Evolutionary conservation across 2,113 vertebrate genomes (phyloP).

Genomic region (Hippolais icterina): DNA sequence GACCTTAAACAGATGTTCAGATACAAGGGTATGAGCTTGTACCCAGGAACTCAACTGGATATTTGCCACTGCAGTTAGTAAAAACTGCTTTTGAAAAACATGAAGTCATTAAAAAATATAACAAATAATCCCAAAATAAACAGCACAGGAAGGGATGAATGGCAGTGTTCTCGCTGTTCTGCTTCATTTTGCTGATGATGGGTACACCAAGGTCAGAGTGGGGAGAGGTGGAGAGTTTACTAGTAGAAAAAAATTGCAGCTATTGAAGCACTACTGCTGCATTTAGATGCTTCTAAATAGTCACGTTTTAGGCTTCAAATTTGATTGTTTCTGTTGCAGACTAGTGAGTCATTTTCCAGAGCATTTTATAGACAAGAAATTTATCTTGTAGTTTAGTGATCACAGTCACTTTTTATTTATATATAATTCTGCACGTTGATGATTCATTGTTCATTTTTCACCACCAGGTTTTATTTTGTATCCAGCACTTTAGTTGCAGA

Average conservation of each 20-base stretch:
- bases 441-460: background rate
- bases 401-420: background rate
- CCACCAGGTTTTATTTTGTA: background rate
- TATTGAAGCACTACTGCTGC: background rate
- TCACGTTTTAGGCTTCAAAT: background rate
- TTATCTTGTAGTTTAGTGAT: background rate
- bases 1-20: conserved; percentile 50
- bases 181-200: background rate
- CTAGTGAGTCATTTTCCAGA: background rate
- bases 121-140: conserved; percentile 42
- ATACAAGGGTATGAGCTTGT: background rate
- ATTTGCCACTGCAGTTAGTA: conserved; percentile 4
- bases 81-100: background rate
- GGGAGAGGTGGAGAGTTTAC: background rate
- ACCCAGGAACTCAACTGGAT: background rate
- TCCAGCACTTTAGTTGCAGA: background rate
- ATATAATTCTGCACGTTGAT: background rate
- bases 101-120: background rate
- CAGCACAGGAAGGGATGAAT: background rate
- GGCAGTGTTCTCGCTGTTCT: background rate
- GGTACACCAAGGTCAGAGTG: background rate
- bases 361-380: background rate
- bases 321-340: background rate
- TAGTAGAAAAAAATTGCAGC: background rate
- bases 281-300: background rate